A percentile compares a stretch with the other conserved stretches of the same genome.
Evolutionary conservation across 2,888 invertebrate genomes (phyloP).

Genomic region (Habroteleia sp.): DNA sequence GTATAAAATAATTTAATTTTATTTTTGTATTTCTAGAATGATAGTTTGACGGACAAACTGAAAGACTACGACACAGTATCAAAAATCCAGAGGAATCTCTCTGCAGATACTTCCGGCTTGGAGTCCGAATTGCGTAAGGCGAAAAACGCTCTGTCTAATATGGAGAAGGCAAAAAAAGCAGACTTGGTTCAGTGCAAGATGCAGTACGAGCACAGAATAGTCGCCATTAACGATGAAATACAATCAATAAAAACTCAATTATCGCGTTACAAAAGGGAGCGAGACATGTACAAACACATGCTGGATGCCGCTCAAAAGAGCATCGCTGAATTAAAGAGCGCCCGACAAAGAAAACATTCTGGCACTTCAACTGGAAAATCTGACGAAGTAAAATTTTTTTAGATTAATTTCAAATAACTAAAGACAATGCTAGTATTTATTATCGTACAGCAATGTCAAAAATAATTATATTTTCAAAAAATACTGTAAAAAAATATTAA

Average conservation of each 20-base stretch:
- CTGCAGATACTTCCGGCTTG: slow-evolving; percentile 88
- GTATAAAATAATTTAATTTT: too few species aligned
- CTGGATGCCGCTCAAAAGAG: slow-evolving; percentile 92
- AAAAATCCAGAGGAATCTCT: slow-evolving; percentile 90
- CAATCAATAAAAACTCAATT: slow-evolving; percentile 89
- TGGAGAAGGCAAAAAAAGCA: slow-evolving; percentile 88
- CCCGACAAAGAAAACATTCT: slow-evolving; percentile 74
- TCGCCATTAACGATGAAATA: slow-evolving; percentile 90
- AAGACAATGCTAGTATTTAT: background rate
- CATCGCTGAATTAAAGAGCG: slow-evolving; percentile 87
- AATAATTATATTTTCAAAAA: too few species aligned
- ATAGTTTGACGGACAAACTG: slow-evolving; percentile 89
- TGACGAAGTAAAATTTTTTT: slow-evolving; percentile 85
- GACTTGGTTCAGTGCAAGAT: slow-evolving; percentile 91
- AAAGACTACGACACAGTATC: slow-evolving; percentile 93
- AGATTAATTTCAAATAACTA: background rate
- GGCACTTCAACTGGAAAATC: slow-evolving; percentile 86
- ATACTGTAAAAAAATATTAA: too few species aligned
- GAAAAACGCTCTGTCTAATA: slow-evolving; percentile 84
- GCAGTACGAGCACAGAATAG: slow-evolving; percentile 92
- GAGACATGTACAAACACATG: slow-evolving; percentile 95
- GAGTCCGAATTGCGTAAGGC: slow-evolving; percentile 89
- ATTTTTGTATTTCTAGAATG: slow-evolving; percentile 86
- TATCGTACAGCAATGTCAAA: too few species aligned
- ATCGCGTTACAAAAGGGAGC: slow-evolving; percentile 91